Evolutionary conservation across 2,797 vertebrate species (phyloP).

Genomic region (Eulemur albifrons): DNA sequence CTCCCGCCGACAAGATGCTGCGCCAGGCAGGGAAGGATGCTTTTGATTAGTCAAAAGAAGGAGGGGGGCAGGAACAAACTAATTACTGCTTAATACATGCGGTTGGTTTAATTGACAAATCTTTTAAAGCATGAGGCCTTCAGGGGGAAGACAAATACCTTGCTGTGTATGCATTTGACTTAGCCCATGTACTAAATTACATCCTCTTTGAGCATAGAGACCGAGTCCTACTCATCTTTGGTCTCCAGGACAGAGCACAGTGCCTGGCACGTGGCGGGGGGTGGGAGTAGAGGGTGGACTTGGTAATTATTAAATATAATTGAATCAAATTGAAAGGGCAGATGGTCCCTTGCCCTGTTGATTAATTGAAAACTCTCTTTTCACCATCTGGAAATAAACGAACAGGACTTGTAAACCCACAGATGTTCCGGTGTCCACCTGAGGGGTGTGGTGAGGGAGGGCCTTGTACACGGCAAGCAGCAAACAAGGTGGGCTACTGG

Average conservation of each 20-base stretch:
- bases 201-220: not conserved
- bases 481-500: not conserved
- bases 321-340: conserved; percentile 21
- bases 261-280: not conserved
- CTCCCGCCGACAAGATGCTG: not conserved
- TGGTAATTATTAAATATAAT: conserved; percentile 8
- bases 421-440: not conserved
- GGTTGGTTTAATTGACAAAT: conserved; percentile 39
- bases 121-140: not conserved
- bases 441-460: not conserved
- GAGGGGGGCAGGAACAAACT: not conserved
- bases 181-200: not conserved
- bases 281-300: not conserved
- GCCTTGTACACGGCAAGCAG: not conserved
- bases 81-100: not conserved
- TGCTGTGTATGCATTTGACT: not conserved
- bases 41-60: not conserved
- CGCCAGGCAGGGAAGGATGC: not conserved
- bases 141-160: not conserved
- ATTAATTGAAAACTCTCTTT: not conserved
- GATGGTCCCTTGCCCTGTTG: not conserved
- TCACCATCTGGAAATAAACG: not conserved
- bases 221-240: not conserved
- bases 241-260: not conserved
- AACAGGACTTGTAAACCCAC: not conserved